Base-by-base conservation (phyloP, 2,797 vertebrate genomes). In the Saxicola maurus region DNA sequence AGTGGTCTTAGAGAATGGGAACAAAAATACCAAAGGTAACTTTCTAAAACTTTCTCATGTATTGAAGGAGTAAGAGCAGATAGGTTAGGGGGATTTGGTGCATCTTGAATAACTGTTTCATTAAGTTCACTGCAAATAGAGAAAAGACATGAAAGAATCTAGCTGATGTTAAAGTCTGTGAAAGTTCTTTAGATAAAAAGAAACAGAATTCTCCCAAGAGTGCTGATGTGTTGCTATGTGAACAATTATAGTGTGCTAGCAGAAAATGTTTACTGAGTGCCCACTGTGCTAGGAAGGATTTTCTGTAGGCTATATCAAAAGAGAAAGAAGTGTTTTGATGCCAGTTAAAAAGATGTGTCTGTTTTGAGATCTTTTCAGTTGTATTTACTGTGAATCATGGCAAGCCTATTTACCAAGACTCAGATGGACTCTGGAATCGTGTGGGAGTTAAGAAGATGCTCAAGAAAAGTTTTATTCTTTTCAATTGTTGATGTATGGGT, bases 151-250 rank as follows among this genome's bases (percentile, higher is more conserved):
- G 51, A 96, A 94, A 86, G 67, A 73, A 65, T 74, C 81, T 80
- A 94, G 66, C 89, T 95, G 90, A 73, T 92, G 85, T 87, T 78
- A 79, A 96, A 87, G 64, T 73, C 80, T 85, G 45, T 94, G 94
- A 90, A 91, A 93, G 82, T 73, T 89, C 92, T 77, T 85, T 64
- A 89, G 76, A 90, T 61, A 80, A 89, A 94, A 87, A 91, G 92
- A 45, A 91, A 95, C 79, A 88, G 86, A 92, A 95, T 95, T 96
- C 76, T 94, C 68, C 40, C 52, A 15, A 85, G 82, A 86, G 64
- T 61, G 38, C 78, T 94, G 80, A 77, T 86, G 91, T 78, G 90
- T 95, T 96, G 92, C 92, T 94, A 96, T 96, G 91, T 87, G 84
- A 95, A 89, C 91, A 82, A 14, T 89, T 88, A 51, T 77, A 82